A percentile compares a stretch with the other conserved stretches of the same genome.
Conservation (phyloP, 2,797 vertebrate genomes). For the Trematomus bernacchii region DNA sequence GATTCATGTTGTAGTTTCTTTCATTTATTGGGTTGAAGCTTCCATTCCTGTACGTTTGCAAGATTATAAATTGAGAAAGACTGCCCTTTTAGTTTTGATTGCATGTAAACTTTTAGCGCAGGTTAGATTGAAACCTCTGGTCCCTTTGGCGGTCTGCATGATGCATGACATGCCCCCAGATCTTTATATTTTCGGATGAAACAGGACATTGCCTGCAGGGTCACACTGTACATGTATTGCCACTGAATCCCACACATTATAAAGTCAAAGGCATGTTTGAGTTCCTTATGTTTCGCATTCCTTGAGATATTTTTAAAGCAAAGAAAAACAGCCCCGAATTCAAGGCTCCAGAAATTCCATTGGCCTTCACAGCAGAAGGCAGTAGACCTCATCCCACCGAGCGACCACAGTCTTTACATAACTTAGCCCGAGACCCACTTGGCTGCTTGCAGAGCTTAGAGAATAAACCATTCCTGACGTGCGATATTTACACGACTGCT, state of each 20-base stretch:
- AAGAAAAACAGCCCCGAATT: slow-evolving; percentile 64
- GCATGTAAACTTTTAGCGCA: too few species aligned
- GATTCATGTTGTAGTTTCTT: slow-evolving; percentile 19
- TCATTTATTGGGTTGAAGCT: slow-evolving; percentile 38
- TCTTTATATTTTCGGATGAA: slow-evolving; percentile 35
- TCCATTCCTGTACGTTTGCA: slow-evolving; percentile 13
- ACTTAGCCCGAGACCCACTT: slow-evolving; percentile 64
- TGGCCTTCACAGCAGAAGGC: slow-evolving; percentile 63
- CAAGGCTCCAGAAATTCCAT: slow-evolving; percentile 60
- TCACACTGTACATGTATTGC: slow-evolving; percentile 40
- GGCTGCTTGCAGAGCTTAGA: slow-evolving; percentile 47
- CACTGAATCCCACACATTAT: slow-evolving; percentile 35
- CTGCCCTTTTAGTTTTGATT: slow-evolving; percentile 19
- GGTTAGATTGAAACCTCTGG: slow-evolving; percentile 10
- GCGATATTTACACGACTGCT: slow-evolving; percentile 59
- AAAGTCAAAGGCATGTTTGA: slow-evolving; percentile 53
- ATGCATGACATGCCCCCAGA: neutral
- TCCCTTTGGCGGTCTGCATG: neutral
- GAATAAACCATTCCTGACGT: slow-evolving; percentile 57
- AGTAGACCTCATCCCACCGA: slow-evolving; percentile 57
- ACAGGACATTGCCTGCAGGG: slow-evolving; percentile 24
- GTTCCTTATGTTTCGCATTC: slow-evolving; percentile 64
- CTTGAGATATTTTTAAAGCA: slow-evolving; percentile 66
- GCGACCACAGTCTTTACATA: slow-evolving; percentile 71
- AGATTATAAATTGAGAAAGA: neutral